These are phyloP conservation scores for Abramis brama DNA, from an alignment of 2,113 vertebrate species.

Conservation along the genomic window DNA sequence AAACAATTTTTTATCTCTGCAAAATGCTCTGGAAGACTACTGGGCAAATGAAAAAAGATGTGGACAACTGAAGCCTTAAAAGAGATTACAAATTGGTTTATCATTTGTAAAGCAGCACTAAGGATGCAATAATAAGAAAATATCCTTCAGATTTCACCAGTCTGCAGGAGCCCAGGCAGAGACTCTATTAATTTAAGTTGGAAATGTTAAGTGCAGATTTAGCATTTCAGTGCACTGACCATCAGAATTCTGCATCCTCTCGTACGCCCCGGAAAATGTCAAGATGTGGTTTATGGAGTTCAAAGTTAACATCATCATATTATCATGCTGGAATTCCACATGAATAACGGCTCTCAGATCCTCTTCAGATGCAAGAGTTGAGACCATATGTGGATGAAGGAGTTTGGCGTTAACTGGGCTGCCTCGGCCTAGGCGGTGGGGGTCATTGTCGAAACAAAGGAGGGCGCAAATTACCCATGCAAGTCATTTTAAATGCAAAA, in stretches of 20 bases:
- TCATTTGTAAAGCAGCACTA: neutral
- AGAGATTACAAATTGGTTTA: neutral
- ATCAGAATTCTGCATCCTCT: slow-evolving; percentile 32
- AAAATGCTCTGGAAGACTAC: neutral
- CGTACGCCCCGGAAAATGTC: slow-evolving; percentile 50
- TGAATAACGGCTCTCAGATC: neutral
- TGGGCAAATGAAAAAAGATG: neutral
- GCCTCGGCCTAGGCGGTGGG: neutral
- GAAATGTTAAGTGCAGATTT: slow-evolving; percentile 55
- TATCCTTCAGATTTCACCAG: slow-evolving; percentile 41
- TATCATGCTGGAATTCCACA: slow-evolving; percentile 12
- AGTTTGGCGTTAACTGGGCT: neutral
- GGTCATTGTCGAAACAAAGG: slow-evolving; percentile 2
- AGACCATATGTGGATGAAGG: neutral
- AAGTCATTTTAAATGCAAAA: slow-evolving; percentile 41
- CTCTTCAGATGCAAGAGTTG: neutral
- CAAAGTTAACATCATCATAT: slow-evolving; percentile 17
- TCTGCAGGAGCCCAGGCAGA: neutral
- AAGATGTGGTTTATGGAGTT: slow-evolving; percentile 37
- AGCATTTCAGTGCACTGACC: slow-evolving; percentile 41
- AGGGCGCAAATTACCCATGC: slow-evolving; percentile 7
- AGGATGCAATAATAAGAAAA: neutral
- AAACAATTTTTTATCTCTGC: neutral
- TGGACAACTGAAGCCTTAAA: neutral
- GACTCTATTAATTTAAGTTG: slow-evolving; percentile 42